These are phyloP conservation scores for Bombus impatiens DNA, from an alignment of 1,140 invertebrate species.

Conservation along the genomic window DNA sequence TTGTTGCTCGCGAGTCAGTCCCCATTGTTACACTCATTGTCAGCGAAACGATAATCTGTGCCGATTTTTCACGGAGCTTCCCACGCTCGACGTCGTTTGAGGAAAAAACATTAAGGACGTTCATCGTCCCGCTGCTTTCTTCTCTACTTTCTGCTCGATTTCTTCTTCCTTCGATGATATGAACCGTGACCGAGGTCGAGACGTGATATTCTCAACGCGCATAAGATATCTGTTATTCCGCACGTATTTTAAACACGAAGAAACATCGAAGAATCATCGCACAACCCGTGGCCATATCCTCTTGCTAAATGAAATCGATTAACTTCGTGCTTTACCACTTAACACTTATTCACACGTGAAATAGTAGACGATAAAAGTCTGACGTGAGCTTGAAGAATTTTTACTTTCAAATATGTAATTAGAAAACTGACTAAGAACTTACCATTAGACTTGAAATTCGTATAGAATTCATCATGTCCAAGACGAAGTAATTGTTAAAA, in stretches of 20 bases:
- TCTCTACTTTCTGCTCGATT: neutral
- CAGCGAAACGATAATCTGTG: conserved; percentile 50
- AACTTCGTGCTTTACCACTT: neutral
- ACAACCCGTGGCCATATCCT: neutral
- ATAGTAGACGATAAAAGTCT: too few species aligned
- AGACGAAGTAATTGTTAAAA: too few species aligned
- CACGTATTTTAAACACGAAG: neutral
- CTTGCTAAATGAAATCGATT: neutral
- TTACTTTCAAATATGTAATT: too few species aligned
- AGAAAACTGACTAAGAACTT: too few species aligned
- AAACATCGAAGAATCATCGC: neutral
- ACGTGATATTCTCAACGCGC: too few species aligned
- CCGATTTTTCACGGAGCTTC: conserved; percentile 22
- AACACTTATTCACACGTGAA: too few species aligned
- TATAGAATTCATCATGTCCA: too few species aligned
- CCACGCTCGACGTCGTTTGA: conserved; percentile 29
- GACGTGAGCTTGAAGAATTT: too few species aligned
- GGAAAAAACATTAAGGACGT: neutral
- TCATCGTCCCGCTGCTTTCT: neutral
- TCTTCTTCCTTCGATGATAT: neutral
- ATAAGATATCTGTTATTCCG: neutral
- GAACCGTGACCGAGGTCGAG: neutral
- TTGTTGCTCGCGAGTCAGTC: conserved; percentile 30
- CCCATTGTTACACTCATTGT: conserved; percentile 32
- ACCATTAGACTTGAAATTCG: too few species aligned